These are phyloP conservation scores for Pangasius larnaudii DNA, from an alignment of 2,797 vertebrate species.

Conservation along the genomic window DNA sequence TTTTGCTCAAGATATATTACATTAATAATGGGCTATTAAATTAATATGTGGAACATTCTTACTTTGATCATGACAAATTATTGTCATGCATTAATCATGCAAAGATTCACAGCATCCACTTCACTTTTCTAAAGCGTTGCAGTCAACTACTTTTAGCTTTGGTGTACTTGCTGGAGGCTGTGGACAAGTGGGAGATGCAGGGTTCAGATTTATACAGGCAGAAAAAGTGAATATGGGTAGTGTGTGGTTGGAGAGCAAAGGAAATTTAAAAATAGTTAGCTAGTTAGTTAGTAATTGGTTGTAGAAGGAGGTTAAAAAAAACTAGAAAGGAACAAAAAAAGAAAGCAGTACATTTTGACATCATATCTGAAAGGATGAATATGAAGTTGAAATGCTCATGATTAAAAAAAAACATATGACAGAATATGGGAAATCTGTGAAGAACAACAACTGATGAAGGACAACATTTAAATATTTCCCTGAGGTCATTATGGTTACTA, in stretches of 20 bases:
- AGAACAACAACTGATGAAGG: neutral
- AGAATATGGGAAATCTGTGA: neutral
- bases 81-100: too few species aligned
- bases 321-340: neutral
- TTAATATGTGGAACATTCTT: neutral
- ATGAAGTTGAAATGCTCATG: neutral
- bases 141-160: neutral
- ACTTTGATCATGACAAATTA: neutral
- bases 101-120: neutral
- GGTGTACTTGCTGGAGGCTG: neutral
- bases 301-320: neutral
- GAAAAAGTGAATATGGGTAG: neutral
- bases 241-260: neutral
- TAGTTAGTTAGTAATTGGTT: neutral
- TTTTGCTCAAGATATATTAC: neutral
- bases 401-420: neutral
- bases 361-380: neutral
- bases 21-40: neutral
- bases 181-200: neutral
- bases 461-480: neutral
- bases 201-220: neutral
- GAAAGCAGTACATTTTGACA: neutral
- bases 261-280: neutral
- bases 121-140: neutral
- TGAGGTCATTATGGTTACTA: neutral